Conservation (phyloP, 2,797 vertebrate species). For the Eulemur mongoz region DNA sequence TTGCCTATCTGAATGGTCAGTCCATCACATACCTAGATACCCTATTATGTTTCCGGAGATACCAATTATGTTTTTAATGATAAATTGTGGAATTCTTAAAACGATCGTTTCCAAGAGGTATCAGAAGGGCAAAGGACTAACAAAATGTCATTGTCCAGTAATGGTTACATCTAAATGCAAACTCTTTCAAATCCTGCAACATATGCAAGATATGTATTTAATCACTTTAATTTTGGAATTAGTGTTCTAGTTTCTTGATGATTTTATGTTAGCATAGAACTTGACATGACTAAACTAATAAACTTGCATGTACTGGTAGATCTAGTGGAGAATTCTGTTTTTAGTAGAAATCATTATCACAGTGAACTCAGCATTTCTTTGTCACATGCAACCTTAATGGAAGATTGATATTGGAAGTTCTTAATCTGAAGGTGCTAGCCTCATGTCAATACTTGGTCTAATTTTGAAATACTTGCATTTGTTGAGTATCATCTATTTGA, state of each 20-base stretch:
- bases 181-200: constrained; percentile 3
- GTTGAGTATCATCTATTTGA: constrained; percentile 20
- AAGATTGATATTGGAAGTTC: background rate
- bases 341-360: constrained; percentile 39
- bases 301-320: background rate
- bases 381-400: constrained; percentile 16
- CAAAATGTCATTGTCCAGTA: constrained; percentile 30
- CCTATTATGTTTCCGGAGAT: constrained; percentile 38
- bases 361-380: constrained; percentile 46
- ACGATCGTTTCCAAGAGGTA: background rate
- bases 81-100: background rate
- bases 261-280: constrained; percentile 20
- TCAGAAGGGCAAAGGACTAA: background rate
- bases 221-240: constrained; percentile 51
- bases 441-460: constrained; percentile 37
- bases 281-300: constrained; percentile 53
- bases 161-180: constrained; percentile 30
- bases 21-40: constrained; percentile 7
- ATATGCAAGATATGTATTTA: constrained; percentile 20
- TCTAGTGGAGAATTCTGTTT: constrained; percentile 33
- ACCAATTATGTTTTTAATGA: background rate
- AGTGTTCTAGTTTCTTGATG: constrained; percentile 5
- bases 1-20: background rate
- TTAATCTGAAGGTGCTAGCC: constrained; percentile 50
- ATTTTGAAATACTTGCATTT: constrained; percentile 59